These are phyloP conservation scores for Luperina nickerlii DNA, from an alignment of 2,888 invertebrate species.

Conservation along the genomic window DNA sequence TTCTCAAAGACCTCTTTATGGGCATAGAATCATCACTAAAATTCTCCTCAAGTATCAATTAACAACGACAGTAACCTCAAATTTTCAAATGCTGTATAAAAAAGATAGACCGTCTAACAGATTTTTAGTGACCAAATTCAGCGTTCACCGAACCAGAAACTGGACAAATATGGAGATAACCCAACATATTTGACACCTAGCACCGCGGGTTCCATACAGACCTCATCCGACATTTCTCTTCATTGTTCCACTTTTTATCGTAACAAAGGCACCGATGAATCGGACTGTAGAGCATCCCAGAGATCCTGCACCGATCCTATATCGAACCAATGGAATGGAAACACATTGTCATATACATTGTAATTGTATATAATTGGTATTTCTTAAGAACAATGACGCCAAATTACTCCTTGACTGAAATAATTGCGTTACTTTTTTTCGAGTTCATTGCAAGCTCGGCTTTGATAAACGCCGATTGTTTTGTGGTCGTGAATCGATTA, in stretches of 20 bases:
- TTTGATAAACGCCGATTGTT: constrained; percentile 85
- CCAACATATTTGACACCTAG: constrained; percentile 79
- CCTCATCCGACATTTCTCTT: constrained; percentile 73
- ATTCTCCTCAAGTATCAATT: not conserved
- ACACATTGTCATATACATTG: constrained; percentile 88
- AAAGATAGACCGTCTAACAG: not conserved
- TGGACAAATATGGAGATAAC: constrained; percentile 63
- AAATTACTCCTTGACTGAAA: constrained; percentile 89
- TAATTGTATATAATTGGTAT: constrained; percentile 90
- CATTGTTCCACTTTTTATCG: constrained; percentile 85
- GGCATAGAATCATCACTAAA: not conserved
- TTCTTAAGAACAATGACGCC: constrained; percentile 89
- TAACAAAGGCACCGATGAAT: constrained; percentile 70
- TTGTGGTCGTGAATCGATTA: constrained; percentile 77
- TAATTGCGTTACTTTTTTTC: constrained; percentile 86
- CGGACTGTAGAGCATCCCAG: constrained; percentile 79
- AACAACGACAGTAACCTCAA: not conserved
- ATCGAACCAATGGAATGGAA: constrained; percentile 86
- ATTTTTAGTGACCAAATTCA: constrained; percentile 35
- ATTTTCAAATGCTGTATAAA: not conserved
- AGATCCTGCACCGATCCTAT: constrained; percentile 84
- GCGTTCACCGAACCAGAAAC: constrained; percentile 27
- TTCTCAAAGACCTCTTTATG: not conserved
- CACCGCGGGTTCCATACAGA: constrained; percentile 64
- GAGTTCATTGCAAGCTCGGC: constrained; percentile 69